Evolutionary conservation across 1,140 invertebrate species (phyloP).

Genomic region (Conopomorpha cramerella): DNA sequence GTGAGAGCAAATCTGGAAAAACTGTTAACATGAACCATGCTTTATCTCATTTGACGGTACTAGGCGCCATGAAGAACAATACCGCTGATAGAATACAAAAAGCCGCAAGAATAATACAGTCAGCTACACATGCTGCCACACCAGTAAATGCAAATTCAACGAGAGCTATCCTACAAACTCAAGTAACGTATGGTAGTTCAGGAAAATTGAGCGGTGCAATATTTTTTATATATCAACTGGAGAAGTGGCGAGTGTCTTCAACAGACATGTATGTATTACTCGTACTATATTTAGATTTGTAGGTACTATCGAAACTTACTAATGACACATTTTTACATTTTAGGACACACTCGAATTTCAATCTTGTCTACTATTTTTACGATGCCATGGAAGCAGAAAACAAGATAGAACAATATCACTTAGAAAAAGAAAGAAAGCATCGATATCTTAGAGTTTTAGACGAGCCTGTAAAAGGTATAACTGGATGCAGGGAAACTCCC

Average conservation of each 20-base stretch:
- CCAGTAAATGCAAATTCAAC: constrained; percentile 86
- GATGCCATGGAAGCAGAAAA: constrained; percentile 73
- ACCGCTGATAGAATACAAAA: constrained; percentile 73
- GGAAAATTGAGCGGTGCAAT: constrained; percentile 85
- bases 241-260: constrained; percentile 85
- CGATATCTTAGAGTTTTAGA: constrained; percentile 75
- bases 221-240: constrained; percentile 84
- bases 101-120: constrained; percentile 76
- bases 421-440: constrained; percentile 73
- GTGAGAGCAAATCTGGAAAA: constrained; percentile 85
- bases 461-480: constrained; percentile 54
- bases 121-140: constrained; percentile 83
- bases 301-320: too few relatives aligned
- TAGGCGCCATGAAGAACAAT: constrained; percentile 65
- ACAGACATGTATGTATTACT: constrained; percentile 71
- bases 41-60: constrained; percentile 74
- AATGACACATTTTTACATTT: constrained; percentile 14
- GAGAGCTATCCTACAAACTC: constrained; percentile 80
- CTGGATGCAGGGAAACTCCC: constrained; percentile 64
- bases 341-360: constrained; percentile 85
- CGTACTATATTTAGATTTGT: too few relatives aligned
- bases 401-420: constrained; percentile 64
- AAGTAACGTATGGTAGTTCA: constrained; percentile 82
- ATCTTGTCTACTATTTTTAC: constrained; percentile 89
- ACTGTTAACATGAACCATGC: constrained; percentile 76